A percentile compares a stretch with the other conserved stretches of the same genome.
Conservation (phyloP, 2,888 invertebrate species). For the Lepetodrilus schrolli region DNA sequence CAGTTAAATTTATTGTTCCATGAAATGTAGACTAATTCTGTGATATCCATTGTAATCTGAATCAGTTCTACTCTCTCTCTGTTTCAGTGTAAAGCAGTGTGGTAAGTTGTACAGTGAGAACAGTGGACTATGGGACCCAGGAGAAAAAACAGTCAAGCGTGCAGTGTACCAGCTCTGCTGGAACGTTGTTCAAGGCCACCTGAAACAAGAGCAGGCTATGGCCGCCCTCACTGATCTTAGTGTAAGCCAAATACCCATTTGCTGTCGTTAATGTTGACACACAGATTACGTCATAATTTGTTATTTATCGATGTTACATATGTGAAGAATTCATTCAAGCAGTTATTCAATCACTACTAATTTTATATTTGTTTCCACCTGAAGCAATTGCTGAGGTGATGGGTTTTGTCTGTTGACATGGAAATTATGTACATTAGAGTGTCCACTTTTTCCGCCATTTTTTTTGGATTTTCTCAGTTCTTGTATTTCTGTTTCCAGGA, state of each 20-base stretch:
- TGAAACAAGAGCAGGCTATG: conserved; percentile 87
- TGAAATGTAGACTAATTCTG: too few species aligned
- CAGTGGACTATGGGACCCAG: conserved; percentile 42
- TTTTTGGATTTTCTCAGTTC: background rate
- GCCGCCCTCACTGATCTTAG: conserved; percentile 84
- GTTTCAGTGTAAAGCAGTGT: conserved; percentile 65
- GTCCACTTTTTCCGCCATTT: background rate
- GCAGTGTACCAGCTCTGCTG: conserved; percentile 87
- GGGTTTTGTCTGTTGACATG: too few species aligned
- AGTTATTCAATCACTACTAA: background rate
- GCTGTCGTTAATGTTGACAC: too few species aligned
- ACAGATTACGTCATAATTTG: too few species aligned
- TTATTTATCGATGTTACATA: too few species aligned
- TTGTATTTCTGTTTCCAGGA: conserved; percentile 78
- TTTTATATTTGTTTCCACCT: background rate
- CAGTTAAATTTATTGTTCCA: too few species aligned
- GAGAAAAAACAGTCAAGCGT: conserved; percentile 78
- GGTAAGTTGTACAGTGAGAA: conserved; percentile 49
- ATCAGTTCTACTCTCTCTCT: too few species aligned
- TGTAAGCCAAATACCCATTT: too few species aligned
- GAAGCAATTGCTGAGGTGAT: too few species aligned
- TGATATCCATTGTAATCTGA: too few species aligned
- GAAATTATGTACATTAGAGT: background rate
- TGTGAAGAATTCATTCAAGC: too few species aligned
- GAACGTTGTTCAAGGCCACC: conserved; percentile 84